Conservation (phyloP, 2,113 vertebrate genomes). For the Catharus bicknelli region DNA sequence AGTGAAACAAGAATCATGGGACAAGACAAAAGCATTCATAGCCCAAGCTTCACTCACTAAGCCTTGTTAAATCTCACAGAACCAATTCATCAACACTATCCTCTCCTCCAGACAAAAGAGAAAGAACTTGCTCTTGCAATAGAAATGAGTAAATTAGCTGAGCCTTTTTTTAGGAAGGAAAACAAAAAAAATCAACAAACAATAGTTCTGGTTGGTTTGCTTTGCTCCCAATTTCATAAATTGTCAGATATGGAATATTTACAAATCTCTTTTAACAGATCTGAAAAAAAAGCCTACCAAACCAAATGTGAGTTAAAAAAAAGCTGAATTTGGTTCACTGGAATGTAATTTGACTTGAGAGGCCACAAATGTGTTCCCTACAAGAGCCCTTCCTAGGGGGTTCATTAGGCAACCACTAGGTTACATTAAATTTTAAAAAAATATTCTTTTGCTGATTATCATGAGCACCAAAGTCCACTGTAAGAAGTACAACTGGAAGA, state of each 20-base stretch:
- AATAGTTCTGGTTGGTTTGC: neutral
- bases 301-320: neutral
- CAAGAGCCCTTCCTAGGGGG: neutral
- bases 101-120: neutral
- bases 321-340: neutral
- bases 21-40: constrained; percentile 6
- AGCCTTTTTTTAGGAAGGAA: neutral
- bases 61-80: neutral
- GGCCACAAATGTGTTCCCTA: neutral
- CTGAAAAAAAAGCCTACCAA: neutral
- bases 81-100: neutral
- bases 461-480: neutral
- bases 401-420: neutral
- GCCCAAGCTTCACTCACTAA: neutral
- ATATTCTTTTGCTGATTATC: neutral
- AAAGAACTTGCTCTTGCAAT: neutral
- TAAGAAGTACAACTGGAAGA: neutral
- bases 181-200: too few species aligned
- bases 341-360: neutral
- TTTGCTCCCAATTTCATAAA: neutral
- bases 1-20: neutral
- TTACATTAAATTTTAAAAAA: neutral
- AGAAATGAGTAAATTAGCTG: neutral
- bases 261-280: neutral
- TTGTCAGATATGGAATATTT: neutral